Percentiles rank a stretch among this genome's conserved stretches.
Evolutionary conservation across 2,113 vertebrate species (phyloP).

Genomic region (Hassar affinis): DNA sequence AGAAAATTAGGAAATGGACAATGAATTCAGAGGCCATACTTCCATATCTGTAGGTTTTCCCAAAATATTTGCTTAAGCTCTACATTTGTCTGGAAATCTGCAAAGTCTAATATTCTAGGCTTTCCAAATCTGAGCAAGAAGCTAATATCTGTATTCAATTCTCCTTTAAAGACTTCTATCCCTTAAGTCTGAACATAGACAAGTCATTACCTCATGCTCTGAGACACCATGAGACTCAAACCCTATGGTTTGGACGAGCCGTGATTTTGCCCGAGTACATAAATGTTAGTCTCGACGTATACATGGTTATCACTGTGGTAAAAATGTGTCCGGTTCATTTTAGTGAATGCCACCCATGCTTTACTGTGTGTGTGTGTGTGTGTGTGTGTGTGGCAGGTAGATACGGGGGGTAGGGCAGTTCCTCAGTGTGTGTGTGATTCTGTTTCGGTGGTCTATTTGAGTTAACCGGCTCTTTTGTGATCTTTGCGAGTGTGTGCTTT

Average conservation of each 20-base stretch:
- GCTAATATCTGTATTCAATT: neutral
- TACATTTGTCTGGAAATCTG: neutral
- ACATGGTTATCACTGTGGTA: constrained; percentile 20
- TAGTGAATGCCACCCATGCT: constrained; percentile 27
- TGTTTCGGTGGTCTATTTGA: constrained; percentile 27
- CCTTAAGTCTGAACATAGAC: neutral
- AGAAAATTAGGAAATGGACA: neutral
- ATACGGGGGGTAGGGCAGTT: constrained; percentile 38
- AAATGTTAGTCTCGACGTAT: constrained; percentile 15
- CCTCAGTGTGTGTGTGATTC: constrained; percentile 22
- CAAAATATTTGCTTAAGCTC: neutral
- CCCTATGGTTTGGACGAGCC: neutral
- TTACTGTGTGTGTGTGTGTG: constrained; percentile 42
- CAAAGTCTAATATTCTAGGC: no score
- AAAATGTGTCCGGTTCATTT: constrained; percentile 13
- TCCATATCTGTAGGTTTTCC: neutral
- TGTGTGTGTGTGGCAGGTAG: constrained; percentile 36
- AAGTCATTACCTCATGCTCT: neutral
- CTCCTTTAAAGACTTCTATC: neutral
- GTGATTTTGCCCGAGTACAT: neutral
- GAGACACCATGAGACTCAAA: no score
- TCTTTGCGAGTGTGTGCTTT: constrained; percentile 29
- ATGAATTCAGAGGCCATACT: neutral
- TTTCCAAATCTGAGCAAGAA: neutral
- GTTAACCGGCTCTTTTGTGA: constrained; percentile 35